These are phyloP conservation scores for Chaenocephalus aceratus DNA, from an alignment of 2,113 vertebrate genomes.

Conservation along the genomic window DNA sequence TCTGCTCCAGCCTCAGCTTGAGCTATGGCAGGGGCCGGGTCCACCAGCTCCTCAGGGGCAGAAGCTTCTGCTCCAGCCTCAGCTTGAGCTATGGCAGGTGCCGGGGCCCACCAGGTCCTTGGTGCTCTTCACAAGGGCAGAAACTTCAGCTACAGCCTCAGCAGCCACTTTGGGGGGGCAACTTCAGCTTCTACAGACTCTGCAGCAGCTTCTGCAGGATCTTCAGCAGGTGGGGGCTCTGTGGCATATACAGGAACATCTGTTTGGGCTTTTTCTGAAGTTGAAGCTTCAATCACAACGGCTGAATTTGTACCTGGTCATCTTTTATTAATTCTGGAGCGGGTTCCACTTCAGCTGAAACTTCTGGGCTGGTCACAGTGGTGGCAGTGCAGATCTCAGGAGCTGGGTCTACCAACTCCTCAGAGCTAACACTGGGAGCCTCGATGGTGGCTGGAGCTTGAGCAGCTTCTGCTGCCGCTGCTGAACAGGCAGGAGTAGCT, in stretches of 20 bases:
- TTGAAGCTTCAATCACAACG: background rate
- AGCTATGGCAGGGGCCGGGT: slow-evolving; percentile 16
- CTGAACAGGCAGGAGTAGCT: background rate
- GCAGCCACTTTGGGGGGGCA: background rate
- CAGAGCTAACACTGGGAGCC: slow-evolving; percentile 1
- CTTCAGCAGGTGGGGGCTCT: slow-evolving; percentile 4
- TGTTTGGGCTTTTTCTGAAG: slow-evolving; percentile 6
- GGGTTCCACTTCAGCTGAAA: slow-evolving; percentile 22
- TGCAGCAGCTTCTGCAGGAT: background rate
- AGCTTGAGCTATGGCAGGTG: background rate
- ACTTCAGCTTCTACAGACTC: background rate
- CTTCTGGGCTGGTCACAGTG: background rate
- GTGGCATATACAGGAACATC: background rate
- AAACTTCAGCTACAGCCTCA: slow-evolving; percentile 26
- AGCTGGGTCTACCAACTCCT: slow-evolving; percentile 47
- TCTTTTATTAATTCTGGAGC: slow-evolving; percentile 6
- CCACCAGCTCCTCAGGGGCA: slow-evolving; percentile 53
- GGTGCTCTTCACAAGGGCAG: background rate
- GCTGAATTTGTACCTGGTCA: too few species aligned
- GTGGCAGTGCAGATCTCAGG: slow-evolving; percentile 36
- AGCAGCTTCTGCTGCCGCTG: slow-evolving; percentile 11
- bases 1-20: slow-evolving; percentile 23
- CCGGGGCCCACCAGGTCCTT: background rate
- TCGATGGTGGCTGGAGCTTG: slow-evolving; percentile 5
- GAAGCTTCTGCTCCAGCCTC: slow-evolving; percentile 27